A percentile compares a stretch with the other conserved stretches of the same genome.
phyloP scores from a whole-genome alignment of 2,888 invertebrate species.

The Pammene fasciana region DNA sequence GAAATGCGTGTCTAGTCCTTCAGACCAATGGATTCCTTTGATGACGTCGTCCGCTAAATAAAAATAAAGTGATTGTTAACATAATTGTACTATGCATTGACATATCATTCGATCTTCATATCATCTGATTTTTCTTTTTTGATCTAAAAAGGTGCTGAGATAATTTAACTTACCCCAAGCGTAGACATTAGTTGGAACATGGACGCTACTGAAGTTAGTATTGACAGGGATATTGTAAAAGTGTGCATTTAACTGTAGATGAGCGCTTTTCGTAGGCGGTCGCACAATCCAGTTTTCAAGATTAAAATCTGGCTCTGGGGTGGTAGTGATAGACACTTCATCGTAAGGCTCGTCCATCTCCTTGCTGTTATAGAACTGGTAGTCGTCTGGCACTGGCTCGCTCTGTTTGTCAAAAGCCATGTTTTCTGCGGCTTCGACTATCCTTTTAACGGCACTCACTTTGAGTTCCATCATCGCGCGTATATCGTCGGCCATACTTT shows the following conservation, averaged over 20 bases:
- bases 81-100: neutral
- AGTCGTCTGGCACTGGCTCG: constrained; percentile 83
- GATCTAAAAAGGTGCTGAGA: constrained; percentile 14
- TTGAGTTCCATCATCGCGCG: constrained; percentile 94
- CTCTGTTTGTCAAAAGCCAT: constrained; percentile 86
- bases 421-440: constrained; percentile 94
- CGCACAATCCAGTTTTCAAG: constrained; percentile 80
- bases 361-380: constrained; percentile 88
- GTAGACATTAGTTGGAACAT: constrained; percentile 98
- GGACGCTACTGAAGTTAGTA: constrained; percentile 92
- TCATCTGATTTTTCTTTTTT: neutral
- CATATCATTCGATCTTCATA: too few species aligned
- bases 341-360: constrained; percentile 85
- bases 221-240: constrained; percentile 91
- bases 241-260: constrained; percentile 87
- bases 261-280: constrained; percentile 84
- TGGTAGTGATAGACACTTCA: constrained; percentile 75
- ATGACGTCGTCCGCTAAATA: constrained; percentile 90
- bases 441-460: constrained; percentile 93
- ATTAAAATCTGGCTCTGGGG: constrained; percentile 81
- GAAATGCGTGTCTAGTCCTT: constrained; percentile 94
- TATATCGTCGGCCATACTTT: constrained; percentile 92
- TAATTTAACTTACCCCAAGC: constrained; percentile 86
- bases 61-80: constrained; percentile 25
- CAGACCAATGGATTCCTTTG: constrained; percentile 97